phyloP scores from a whole-genome alignment of 2,888 invertebrate genomes.

The Lasioglossum marginatum region DNA sequence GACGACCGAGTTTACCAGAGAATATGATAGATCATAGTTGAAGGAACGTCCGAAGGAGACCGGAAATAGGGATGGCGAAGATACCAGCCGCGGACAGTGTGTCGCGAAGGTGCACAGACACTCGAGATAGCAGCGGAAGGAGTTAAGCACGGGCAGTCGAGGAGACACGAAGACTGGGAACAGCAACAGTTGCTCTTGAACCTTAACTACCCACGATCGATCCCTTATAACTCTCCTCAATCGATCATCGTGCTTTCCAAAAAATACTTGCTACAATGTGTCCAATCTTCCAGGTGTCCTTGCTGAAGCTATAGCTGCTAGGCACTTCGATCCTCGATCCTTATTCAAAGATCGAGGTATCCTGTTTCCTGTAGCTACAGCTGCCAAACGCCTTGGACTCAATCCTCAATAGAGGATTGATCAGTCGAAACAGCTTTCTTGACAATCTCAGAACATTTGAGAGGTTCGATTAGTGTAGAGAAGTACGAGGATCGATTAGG shows the following conservation, averaged over 20 bases:
- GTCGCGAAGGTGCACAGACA: conserved; percentile 48
- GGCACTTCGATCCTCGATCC: background rate
- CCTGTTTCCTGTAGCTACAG: background rate
- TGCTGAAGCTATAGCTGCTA: background rate
- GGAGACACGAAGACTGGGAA: conserved; percentile 39
- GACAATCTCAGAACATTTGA: background rate
- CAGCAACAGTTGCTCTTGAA: conserved; percentile 40
- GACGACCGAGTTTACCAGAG: background rate
- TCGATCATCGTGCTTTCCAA: background rate
- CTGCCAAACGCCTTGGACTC: background rate
- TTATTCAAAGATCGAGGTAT: background rate
- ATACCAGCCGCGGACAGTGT: conserved; percentile 29
- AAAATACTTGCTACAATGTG: background rate
- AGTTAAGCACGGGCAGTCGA: conserved; percentile 40
- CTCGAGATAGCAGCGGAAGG: conserved; percentile 50
- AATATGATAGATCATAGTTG: background rate
- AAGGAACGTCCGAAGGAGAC: conserved; percentile 18
- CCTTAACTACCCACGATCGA: conserved; percentile 3
- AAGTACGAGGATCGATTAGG: background rate
- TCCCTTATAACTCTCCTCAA: background rate
- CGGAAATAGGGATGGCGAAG: conserved; percentile 36
- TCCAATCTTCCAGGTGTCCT: background rate
- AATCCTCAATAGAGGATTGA: background rate
- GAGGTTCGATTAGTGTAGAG: background rate
- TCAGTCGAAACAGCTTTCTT: background rate